Evolutionary conservation across 1,140 invertebrate genomes (phyloP).

Genomic region (Hirudo medicinalis): DNA sequence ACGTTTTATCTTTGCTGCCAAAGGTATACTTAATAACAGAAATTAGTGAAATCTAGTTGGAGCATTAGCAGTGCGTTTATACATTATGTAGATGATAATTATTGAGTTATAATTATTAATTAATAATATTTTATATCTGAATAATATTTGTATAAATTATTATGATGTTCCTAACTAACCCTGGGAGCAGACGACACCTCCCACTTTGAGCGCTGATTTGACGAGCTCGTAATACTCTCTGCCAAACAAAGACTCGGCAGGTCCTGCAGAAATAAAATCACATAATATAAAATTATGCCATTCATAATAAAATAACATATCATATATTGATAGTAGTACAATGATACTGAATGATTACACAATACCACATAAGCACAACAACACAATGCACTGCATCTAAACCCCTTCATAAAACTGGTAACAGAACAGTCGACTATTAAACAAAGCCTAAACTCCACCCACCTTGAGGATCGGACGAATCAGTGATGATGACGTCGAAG

Average conservation of each 20-base stretch:
- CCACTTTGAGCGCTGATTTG: slow-evolving; percentile 63
- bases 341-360: too few species aligned
- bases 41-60: too few species aligned
- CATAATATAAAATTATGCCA: slow-evolving; percentile 18
- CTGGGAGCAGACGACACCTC: slow-evolving; percentile 75
- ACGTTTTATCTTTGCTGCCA: too few species aligned
- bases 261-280: slow-evolving; percentile 41
- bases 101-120: background rate
- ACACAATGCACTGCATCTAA: too few species aligned
- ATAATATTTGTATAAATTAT: background rate
- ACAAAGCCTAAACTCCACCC: slow-evolving; percentile 20
- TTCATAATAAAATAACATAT: too few species aligned
- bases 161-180: slow-evolving; percentile 32
- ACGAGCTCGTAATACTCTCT: slow-evolving; percentile 77
- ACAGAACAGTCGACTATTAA: too few species aligned
- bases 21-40: too few species aligned
- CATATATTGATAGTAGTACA: too few species aligned
- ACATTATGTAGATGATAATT: background rate
- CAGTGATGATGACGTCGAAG: slow-evolving; percentile 96
- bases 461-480: slow-evolving; percentile 89
- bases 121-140: background rate
- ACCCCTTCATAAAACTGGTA: too few species aligned
- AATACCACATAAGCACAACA: too few species aligned
- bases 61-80: too few species aligned
- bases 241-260: slow-evolving; percentile 53